A percentile compares a stretch with the other conserved stretches of the same genome.
Evolutionary conservation across 1,140 invertebrate species (phyloP).

Genomic region (Drosophila lacertosa): DNA sequence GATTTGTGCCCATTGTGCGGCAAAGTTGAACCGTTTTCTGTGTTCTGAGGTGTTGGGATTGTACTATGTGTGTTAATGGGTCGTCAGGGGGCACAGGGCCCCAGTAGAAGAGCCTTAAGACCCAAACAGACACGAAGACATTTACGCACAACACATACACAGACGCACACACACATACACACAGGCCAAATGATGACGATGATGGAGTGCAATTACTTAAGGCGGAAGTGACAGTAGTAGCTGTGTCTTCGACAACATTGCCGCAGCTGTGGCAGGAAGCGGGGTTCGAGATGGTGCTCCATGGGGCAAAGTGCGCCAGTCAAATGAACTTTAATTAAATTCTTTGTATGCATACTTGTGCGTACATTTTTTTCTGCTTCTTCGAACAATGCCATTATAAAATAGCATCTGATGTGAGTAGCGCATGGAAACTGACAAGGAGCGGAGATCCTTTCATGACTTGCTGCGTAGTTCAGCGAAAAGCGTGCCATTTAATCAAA

Average conservation of each 20-base stretch:
- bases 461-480: neutral
- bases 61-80: slow-evolving; percentile 43
- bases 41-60: slow-evolving; percentile 11
- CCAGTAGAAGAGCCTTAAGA: slow-evolving; percentile 2
- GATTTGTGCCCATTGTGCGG: slow-evolving; percentile 27
- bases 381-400: slow-evolving; percentile 58
- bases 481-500: neutral
- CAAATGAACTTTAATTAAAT: slow-evolving; percentile 80
- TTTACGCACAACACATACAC: slow-evolving; percentile 21
- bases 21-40: slow-evolving; percentile 9
- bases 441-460: neutral
- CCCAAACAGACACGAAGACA: slow-evolving; percentile 23
- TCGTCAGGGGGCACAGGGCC: slow-evolving; percentile 7
- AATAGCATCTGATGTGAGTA: slow-evolving; percentile 35
- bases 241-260: slow-evolving; percentile 25
- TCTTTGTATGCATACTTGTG: slow-evolving; percentile 65
- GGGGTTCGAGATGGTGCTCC: neutral
- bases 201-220: slow-evolving; percentile 72
- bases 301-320: slow-evolving; percentile 29
- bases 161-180: slow-evolving; percentile 10
- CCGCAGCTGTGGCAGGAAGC: neutral
- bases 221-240: slow-evolving; percentile 58
- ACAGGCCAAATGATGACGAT: slow-evolving; percentile 46
- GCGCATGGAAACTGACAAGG: neutral
- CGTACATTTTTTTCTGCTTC: slow-evolving; percentile 54